Percentiles rank a stretch among this genome's conserved stretches.
Evolutionary conservation across 2,888 invertebrate genomes (phyloP).

Genomic region (Proisotoma minuta): DNA sequence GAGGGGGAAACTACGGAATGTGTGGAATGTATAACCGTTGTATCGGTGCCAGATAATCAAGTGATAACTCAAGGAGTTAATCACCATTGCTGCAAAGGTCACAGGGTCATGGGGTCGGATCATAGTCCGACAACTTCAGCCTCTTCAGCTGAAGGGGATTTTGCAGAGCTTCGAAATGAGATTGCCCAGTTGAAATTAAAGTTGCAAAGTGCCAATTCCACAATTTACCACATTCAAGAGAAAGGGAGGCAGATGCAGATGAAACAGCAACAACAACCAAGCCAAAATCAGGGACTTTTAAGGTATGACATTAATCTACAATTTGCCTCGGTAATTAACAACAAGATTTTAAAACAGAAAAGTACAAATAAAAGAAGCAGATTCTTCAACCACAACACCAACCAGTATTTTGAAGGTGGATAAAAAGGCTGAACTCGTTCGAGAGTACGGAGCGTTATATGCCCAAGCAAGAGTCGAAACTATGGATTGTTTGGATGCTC

Average conservation of each 20-base stretch:
- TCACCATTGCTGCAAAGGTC: constrained; percentile 32
- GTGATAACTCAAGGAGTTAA: constrained; percentile 46
- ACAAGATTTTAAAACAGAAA: not conserved
- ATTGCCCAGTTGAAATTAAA: constrained; percentile 34
- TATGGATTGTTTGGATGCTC: constrained; percentile 74
- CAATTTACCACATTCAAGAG: constrained; percentile 22
- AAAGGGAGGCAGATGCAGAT: not conserved
- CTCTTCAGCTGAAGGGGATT: constrained; percentile 18
- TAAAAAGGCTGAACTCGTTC: constrained; percentile 56
- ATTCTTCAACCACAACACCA: not conserved
- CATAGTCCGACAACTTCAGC: not conserved
- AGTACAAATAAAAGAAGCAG: not conserved
- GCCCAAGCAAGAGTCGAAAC: constrained; percentile 77
- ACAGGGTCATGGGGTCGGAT: not conserved
- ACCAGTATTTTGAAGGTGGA: constrained; percentile 13
- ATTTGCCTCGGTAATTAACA: not conserved
- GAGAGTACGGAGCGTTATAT: constrained; percentile 79
- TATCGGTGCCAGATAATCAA: constrained; percentile 46
- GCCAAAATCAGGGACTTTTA: not conserved
- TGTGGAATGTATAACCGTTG: constrained; percentile 46
- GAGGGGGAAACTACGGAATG: constrained; percentile 28
- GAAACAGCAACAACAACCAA: too few relatives aligned
- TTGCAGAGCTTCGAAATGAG: constrained; percentile 36
- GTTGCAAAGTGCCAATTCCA: constrained; percentile 36
- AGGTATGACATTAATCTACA: not conserved